phyloP scores from a whole-genome alignment of 1,140 invertebrate species.

The Nephila pilipes region DNA sequence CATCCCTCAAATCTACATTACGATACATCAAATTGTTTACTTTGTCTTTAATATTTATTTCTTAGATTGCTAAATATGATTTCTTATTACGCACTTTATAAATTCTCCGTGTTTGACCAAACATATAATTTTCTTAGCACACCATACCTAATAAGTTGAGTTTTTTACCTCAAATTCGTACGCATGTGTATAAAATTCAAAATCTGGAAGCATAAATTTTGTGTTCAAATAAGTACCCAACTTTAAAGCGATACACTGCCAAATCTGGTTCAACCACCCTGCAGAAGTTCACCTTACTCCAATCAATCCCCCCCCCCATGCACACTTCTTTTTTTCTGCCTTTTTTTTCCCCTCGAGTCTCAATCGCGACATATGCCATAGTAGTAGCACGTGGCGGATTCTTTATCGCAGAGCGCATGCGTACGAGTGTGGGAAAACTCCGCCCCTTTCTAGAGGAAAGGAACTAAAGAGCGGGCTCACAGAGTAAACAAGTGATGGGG shows the following conservation, averaged over 20 bases:
- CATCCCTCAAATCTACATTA: no score
- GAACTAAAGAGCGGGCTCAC: conserved; percentile 63
- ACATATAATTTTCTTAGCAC: no score
- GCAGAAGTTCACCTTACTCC: conserved; percentile 69
- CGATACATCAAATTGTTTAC: no score
- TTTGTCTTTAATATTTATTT: no score
- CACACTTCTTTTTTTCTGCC: not conserved
- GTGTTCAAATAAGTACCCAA: not conserved
- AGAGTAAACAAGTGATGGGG: conserved; percentile 62
- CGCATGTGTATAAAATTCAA: no score
- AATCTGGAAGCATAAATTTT: no score
- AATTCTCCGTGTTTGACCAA: no score
- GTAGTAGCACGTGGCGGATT: conserved; percentile 70
- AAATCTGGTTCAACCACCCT: conserved; percentile 39
- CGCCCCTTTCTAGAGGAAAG: conserved; percentile 68
- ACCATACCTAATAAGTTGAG: no score
- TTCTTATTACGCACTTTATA: no score
- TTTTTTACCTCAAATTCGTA: no score
- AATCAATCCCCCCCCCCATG: conserved; percentile 21
- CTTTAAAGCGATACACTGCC: conserved; percentile 6
- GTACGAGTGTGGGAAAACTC: conserved; percentile 73
- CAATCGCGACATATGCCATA: conserved; percentile 72
- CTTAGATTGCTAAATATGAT: no score
- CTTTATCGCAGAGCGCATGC: conserved; percentile 54
- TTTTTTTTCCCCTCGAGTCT: conserved; percentile 5